Evolutionary conservation across 2,113 vertebrate genomes (phyloP).

Genomic region (Nipponia nippon): DNA sequence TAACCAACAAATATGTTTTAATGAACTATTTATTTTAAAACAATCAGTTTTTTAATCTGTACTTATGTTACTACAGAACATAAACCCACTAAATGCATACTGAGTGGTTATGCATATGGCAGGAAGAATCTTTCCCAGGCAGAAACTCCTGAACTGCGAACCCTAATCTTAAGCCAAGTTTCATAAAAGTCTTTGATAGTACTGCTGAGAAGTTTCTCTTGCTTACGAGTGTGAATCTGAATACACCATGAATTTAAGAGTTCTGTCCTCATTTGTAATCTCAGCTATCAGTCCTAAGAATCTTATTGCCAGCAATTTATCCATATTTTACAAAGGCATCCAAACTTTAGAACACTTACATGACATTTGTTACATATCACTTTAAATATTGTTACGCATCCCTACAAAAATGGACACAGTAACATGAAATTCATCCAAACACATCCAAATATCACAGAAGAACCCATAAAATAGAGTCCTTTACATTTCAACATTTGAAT

Average conservation of each 20-base stretch:
- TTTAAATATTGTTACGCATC: background rate
- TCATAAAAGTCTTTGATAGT: background rate
- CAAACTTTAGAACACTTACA: background rate
- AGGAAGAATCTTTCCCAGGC: background rate
- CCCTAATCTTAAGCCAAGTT: background rate
- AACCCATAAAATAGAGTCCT: background rate
- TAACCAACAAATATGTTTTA: background rate
- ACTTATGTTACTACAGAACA: background rate
- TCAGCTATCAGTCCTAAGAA: background rate
- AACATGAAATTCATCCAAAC: background rate
- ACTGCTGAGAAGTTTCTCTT: background rate
- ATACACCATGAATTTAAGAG: background rate
- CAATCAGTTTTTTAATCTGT: background rate
- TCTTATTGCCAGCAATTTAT: background rate
- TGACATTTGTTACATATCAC: background rate
- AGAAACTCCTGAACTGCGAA: background rate
- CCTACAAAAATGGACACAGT: background rate
- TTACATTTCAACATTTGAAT: background rate
- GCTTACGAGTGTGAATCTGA: background rate
- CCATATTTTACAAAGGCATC: background rate
- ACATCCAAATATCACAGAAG: background rate
- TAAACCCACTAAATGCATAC: background rate
- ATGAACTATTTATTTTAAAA: background rate
- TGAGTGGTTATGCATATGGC: background rate
- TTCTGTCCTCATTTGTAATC: background rate